phyloP scores from a whole-genome alignment of 2,888 invertebrate species.

The Cremastinae sp. region DNA sequence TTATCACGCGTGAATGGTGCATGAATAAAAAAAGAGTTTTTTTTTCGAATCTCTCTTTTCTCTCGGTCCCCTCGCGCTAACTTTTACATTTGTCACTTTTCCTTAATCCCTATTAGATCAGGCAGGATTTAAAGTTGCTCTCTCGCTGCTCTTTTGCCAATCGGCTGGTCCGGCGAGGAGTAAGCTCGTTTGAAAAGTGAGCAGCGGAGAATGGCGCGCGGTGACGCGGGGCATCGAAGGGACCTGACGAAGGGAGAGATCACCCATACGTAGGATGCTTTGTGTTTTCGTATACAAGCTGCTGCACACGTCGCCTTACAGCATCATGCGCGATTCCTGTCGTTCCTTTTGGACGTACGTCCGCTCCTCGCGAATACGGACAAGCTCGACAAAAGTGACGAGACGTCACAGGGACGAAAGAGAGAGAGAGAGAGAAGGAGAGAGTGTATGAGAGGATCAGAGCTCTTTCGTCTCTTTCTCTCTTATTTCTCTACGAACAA shows the following conservation, averaged over 20 bases:
- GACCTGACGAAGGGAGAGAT: conserved; percentile 57
- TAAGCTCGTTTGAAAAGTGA: conserved; percentile 78
- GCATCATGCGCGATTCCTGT: conserved; percentile 24
- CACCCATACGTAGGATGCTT: conserved; percentile 27
- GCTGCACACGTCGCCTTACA: not conserved
- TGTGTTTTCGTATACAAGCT: not conserved
- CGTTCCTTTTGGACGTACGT: conserved; percentile 66
- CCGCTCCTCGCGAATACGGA: conserved; percentile 73
- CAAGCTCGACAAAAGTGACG: conserved; percentile 68
- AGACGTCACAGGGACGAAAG: conserved; percentile 24
- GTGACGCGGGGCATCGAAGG: conserved; percentile 52
- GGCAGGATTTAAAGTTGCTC: conserved; percentile 72
- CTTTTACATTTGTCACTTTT: conserved; percentile 79
- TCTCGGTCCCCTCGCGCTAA: conserved; percentile 69
- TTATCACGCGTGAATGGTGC: too few relatives aligned
- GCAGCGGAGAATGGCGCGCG: conserved; percentile 59
- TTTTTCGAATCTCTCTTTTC: conserved; percentile 63
- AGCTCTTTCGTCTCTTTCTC: conserved; percentile 9
- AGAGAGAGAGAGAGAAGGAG: conserved; percentile 2
- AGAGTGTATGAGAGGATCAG: conserved; percentile 21
- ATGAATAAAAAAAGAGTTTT: conserved; percentile 25
- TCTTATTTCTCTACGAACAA: conserved; percentile 46
- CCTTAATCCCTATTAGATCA: conserved; percentile 79
- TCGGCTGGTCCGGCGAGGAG: conserved; percentile 63
- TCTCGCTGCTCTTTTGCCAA: conserved; percentile 7